phyloP scores from a whole-genome alignment of 2,888 invertebrate genomes.

The Ligdia adustata region DNA sequence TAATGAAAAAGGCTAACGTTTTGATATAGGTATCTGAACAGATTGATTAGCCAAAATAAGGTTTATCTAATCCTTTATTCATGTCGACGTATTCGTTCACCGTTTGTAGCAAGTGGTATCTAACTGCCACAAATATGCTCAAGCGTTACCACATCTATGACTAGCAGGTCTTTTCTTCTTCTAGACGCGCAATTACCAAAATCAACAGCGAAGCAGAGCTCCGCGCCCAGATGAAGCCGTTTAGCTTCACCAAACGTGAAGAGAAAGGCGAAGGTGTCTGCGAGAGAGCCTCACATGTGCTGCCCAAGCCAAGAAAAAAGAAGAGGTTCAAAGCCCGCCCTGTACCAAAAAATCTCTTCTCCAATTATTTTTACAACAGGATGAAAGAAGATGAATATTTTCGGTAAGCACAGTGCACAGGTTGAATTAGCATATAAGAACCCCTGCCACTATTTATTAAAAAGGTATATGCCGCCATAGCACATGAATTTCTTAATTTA shows the following conservation, averaged over 20 bases:
- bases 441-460: too few relatives aligned
- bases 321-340: constrained; percentile 87
- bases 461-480: too few relatives aligned
- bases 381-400: constrained; percentile 89
- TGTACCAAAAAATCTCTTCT: constrained; percentile 88
- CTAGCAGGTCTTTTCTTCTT: constrained; percentile 12
- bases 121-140: too few relatives aligned
- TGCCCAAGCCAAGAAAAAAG: constrained; percentile 72
- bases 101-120: too few relatives aligned
- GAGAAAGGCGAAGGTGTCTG: constrained; percentile 77
- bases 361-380: constrained; percentile 88
- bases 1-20: too few relatives aligned
- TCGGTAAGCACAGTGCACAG: constrained; percentile 66
- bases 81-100: too few relatives aligned
- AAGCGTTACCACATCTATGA: too few relatives aligned
- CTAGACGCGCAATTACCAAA: constrained; percentile 83
- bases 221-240: constrained; percentile 86
- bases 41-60: too few relatives aligned
- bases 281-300: constrained; percentile 56
- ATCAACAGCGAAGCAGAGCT: constrained; percentile 85
- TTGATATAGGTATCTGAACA: too few relatives aligned
- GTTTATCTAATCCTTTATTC: too few relatives aligned
- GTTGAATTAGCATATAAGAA: too few relatives aligned
- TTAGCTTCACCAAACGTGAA: constrained; percentile 85
- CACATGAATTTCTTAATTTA: too few relatives aligned